Evolutionary conservation across 2,797 vertebrate genomes (phyloP).

Genomic region (Steatocranus sp.): DNA sequence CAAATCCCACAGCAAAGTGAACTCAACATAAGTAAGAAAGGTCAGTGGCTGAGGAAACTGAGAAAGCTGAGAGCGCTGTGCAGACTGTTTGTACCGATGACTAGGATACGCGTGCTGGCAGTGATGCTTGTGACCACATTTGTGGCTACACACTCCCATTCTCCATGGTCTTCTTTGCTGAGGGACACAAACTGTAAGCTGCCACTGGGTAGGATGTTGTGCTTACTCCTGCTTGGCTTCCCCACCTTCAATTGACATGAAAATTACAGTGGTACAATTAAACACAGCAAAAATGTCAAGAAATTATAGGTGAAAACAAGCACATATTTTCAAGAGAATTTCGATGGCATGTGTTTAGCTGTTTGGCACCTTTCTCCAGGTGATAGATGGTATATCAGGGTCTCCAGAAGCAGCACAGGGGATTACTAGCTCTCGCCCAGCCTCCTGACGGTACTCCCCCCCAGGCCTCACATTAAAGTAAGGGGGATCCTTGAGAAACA

Average conservation of each 20-base stretch:
- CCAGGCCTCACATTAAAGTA: slow-evolving; percentile 99
- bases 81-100: slow-evolving; percentile 83
- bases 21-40: not conserved
- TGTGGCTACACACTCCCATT: slow-evolving; percentile 98
- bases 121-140: slow-evolving; percentile 99
- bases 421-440: slow-evolving; percentile 96
- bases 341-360: not conserved
- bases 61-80: not conserved
- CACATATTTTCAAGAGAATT: not conserved
- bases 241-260: slow-evolving; percentile 82
- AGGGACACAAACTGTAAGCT: slow-evolving; percentile 96
- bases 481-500: slow-evolving; percentile 87
- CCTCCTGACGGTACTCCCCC: slow-evolving; percentile 99
- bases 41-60: not conserved
- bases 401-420: slow-evolving; percentile 98
- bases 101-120: slow-evolving; percentile 97
- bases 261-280: slow-evolving; percentile 5
- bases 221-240: slow-evolving; percentile 98
- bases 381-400: slow-evolving; percentile 93
- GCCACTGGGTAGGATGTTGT: slow-evolving; percentile 93
- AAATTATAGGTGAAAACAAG: not conserved
- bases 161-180: slow-evolving; percentile 98
- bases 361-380: slow-evolving; percentile 92
- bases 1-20: slow-evolving; percentile 8
- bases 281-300: not conserved